phyloP scores from a whole-genome alignment of 2,113 vertebrate species.

The Mustela nigripes region DNA sequence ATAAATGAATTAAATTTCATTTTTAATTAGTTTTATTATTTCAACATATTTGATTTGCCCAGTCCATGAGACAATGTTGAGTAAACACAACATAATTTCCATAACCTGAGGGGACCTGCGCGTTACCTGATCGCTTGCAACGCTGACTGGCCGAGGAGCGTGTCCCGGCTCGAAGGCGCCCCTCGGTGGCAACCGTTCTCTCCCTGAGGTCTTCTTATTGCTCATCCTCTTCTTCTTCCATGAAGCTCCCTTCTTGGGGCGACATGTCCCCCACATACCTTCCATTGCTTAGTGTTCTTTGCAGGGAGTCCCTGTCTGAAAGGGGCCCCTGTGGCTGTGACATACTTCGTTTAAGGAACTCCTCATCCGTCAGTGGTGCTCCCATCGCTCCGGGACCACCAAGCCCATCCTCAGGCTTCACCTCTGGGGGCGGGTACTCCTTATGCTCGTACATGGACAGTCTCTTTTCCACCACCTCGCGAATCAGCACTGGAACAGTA shows the following conservation, averaged over 20 bases:
- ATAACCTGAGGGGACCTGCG: not conserved
- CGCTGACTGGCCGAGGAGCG: not conserved
- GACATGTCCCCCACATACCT: accelerated
- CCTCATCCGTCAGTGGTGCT: accelerated
- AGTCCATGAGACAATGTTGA: not conserved
- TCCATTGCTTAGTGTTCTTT: accelerated
- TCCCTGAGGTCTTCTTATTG: not conserved
- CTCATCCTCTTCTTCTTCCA: not conserved
- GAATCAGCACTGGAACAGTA: conserved; percentile 90
- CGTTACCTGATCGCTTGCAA: conserved; percentile 39
- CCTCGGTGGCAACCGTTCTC: not conserved
- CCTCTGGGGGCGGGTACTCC: accelerated
- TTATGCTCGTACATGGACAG: conserved; percentile 68
- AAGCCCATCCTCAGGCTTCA: accelerated
- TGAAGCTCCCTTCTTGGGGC: not conserved
- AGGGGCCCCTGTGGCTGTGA: accelerated
- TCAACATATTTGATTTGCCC: conserved; percentile 22
- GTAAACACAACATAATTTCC: not conserved
- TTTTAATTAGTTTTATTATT: conserved; percentile 66
- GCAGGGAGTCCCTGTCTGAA: not conserved
- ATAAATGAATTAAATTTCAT: not conserved
- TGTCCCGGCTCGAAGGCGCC: not conserved
- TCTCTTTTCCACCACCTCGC: conserved; percentile 87
- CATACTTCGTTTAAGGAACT: not conserved
- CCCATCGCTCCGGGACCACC: accelerated